Percentiles rank a stretch among this genome's conserved stretches.
Conservation (phyloP, 2,113 vertebrate species). For the Misgurnus mizolepis region DNA sequence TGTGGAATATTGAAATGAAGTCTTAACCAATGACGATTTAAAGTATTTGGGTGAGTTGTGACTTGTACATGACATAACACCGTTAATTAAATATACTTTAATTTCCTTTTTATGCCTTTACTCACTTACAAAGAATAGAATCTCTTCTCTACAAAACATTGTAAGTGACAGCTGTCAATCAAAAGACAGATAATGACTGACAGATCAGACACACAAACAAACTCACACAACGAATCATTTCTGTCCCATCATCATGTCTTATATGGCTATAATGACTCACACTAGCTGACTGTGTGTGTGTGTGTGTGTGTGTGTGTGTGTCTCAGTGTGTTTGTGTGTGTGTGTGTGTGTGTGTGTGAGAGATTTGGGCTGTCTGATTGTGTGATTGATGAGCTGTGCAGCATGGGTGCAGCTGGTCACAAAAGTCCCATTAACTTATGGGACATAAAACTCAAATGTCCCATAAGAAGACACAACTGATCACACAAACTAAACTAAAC, state of each 20-base stretch:
- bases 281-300: not conserved
- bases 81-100: constrained; percentile 47
- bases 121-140: constrained; percentile 40
- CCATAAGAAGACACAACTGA: not conserved
- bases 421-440: not conserved
- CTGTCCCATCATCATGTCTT: too few relatives aligned
- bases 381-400: constrained; percentile 22
- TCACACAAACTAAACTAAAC: constrained; percentile 42
- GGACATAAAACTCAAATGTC: too few relatives aligned
- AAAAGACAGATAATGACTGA: constrained; percentile 39
- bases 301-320: not conserved
- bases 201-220: not conserved
- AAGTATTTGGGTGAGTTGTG: too few relatives aligned
- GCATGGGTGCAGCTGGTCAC: not conserved
- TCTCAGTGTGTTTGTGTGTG: not conserved
- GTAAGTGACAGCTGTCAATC: constrained; percentile 28
- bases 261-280: too few relatives aligned
- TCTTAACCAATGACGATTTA: too few relatives aligned
- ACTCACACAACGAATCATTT: not conserved
- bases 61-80: too few relatives aligned
- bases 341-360: not conserved
- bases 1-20: too few relatives aligned
- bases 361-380: constrained; percentile 26
- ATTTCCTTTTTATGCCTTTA: constrained; percentile 14
- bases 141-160: constrained; percentile 38